phyloP scores from a whole-genome alignment of 92 coral and sea anemone genomes.

The Parazoanthus swiftii region DNA sequence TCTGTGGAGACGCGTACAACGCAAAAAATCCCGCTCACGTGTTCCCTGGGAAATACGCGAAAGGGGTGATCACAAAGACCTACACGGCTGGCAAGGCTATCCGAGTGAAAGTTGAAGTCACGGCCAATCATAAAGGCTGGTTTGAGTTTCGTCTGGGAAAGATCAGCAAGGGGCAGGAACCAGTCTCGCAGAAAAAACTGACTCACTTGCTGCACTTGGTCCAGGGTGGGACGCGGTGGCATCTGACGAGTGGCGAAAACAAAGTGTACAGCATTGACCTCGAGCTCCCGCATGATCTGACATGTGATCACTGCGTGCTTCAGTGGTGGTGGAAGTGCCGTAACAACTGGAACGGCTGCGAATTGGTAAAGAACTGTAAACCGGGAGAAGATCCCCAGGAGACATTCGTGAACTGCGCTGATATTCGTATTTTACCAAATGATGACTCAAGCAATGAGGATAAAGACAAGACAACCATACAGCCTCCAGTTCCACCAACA shows the following conservation, averaged over 20 bases:
- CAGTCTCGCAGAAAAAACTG: constrained; percentile 37
- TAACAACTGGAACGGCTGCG: constrained; percentile 31
- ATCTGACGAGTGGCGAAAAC: background rate
- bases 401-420: constrained; percentile 45
- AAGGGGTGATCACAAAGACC: background rate
- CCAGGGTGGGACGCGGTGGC: constrained; percentile 27
- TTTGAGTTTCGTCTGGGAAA: constrained; percentile 40
- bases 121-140: constrained; percentile 16
- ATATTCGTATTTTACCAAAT: constrained; percentile 42
- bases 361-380: background rate
- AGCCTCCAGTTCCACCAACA: background rate
- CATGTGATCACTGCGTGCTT: constrained; percentile 47
- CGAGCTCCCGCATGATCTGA: constrained; percentile 33
- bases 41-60: constrained; percentile 9
- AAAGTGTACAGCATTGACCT: constrained; percentile 25
- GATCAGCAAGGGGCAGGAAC: background rate
- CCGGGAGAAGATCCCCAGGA: constrained; percentile 18
- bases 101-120: constrained; percentile 7
- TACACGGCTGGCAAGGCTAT: constrained; percentile 2
- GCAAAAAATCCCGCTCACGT: background rate
- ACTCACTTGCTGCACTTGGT: constrained; percentile 4
- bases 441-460: constrained; percentile 16
- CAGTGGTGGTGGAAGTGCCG: constrained; percentile 55
- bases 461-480: background rate
- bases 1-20: constrained; percentile 52